Conservation (phyloP, 2,888 invertebrate genomes). For the Leptinotarsa rubiginosa region DNA sequence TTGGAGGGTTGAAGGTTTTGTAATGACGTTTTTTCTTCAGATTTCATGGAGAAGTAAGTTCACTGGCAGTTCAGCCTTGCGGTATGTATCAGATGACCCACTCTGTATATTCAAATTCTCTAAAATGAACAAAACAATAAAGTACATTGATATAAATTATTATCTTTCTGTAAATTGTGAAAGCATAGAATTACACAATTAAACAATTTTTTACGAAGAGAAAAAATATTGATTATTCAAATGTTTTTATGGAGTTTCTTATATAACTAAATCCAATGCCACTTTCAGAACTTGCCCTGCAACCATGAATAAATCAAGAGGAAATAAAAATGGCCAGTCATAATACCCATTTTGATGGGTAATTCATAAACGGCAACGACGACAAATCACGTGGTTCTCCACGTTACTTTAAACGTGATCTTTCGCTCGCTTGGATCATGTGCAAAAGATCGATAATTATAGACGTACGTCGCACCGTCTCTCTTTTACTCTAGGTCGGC, state of each 20-base stretch:
- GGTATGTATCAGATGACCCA: too few species aligned
- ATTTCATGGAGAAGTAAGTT: too few species aligned
- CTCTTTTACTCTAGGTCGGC: conserved; percentile 21
- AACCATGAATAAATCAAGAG: conserved; percentile 29
- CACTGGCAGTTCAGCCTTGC: too few species aligned
- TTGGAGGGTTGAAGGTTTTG: too few species aligned
- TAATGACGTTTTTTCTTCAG: too few species aligned
- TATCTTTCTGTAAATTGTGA: too few species aligned
- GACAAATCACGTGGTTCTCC: conserved; percentile 63
- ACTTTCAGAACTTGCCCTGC: conserved; percentile 35
- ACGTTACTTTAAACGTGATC: conserved; percentile 66
- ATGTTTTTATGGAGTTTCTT: conserved; percentile 37
- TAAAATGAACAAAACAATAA: too few species aligned
- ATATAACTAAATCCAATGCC: conserved; percentile 44
- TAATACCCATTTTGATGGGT: conserved; percentile 48
- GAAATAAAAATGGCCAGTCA: conserved; percentile 48
- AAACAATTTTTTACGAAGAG: conserved; percentile 8
- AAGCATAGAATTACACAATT: neutral
- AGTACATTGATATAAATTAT: too few species aligned
- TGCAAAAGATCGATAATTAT: conserved; percentile 50
- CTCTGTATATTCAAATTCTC: too few species aligned
- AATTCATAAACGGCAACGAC: conserved; percentile 43
- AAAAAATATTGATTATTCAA: conserved; percentile 17
- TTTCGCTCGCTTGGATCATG: conserved; percentile 54
- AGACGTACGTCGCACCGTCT: conserved; percentile 49